Evolutionary conservation across 30 jellyfish, hydroid and myxozoan genomes (phyloP).

Genomic region (Aurelia aurita): DNA sequence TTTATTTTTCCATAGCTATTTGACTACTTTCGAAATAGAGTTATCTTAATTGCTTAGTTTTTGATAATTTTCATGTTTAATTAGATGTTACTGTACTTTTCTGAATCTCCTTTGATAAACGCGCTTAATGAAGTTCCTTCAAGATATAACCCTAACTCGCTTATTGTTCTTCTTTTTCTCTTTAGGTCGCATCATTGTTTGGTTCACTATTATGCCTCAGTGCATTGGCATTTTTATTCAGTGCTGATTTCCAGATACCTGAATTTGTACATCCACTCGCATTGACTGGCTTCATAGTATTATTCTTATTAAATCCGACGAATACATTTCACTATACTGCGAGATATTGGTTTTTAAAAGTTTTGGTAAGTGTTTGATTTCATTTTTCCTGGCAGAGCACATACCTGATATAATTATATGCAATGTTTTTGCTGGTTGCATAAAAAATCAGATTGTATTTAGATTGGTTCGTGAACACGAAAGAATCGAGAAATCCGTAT

Average conservation of each 20-base stretch:
- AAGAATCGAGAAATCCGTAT: neutral
- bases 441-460: too few species aligned
- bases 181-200: constrained; percentile 89
- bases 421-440: too few species aligned
- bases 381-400: too few species aligned
- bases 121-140: too few species aligned
- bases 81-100: too few species aligned
- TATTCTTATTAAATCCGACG: constrained; percentile 89
- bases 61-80: too few species aligned
- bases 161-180: neutral
- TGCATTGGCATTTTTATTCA: constrained; percentile 89
- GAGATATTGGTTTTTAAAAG: constrained; percentile 89
- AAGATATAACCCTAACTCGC: too few species aligned
- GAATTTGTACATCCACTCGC: constrained; percentile 90
- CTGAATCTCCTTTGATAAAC: too few species aligned
- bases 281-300: constrained; percentile 67
- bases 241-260: constrained; percentile 77
- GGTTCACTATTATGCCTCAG: constrained; percentile 95
- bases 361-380: constrained; percentile 62
- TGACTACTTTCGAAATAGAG: too few species aligned
- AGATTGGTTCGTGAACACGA: neutral
- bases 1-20: too few species aligned
- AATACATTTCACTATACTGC: constrained; percentile 93
- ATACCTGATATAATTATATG: too few species aligned
- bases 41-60: too few species aligned